These are phyloP conservation scores for Cherax quadricarinatus DNA, from an alignment of 1,140 invertebrate genomes.

Conservation along the genomic window DNA sequence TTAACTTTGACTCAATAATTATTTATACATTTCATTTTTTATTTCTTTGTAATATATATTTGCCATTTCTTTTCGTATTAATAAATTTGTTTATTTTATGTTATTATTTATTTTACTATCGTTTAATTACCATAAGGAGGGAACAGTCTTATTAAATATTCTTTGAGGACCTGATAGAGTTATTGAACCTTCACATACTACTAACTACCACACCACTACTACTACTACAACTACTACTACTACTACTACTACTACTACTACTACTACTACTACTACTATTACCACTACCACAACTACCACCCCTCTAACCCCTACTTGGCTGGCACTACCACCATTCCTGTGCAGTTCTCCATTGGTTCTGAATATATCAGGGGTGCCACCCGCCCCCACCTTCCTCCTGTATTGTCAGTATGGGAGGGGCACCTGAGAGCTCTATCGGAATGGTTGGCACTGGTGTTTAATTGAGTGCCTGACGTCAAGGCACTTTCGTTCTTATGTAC, in stretches of 20 bases:
- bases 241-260: background rate
- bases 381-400: background rate
- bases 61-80: no score
- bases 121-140: no score
- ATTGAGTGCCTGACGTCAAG: slow-evolving; percentile 24
- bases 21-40: no score
- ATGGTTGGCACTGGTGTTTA: slow-evolving; percentile 49
- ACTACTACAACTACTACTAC: background rate
- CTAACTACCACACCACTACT: background rate
- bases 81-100: no score
- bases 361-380: slow-evolving; percentile 49
- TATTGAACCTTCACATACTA: no score
- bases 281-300: background rate
- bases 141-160: no score
- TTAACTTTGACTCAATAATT: no score
- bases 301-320: background rate
- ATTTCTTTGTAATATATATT: no score
- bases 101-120: no score
- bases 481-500: background rate
- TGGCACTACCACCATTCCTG: background rate
- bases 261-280: no score
- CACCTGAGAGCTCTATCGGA: slow-evolving; percentile 33
- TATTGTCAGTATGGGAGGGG: slow-evolving; percentile 57
- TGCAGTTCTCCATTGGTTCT: slow-evolving; percentile 32
- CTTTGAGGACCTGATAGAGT: no score